Evolutionary conservation across 2,113 vertebrate species (phyloP), one percentile per base, ranked within the genome.

Genomic region (Synodontis membranacea): DNA sequence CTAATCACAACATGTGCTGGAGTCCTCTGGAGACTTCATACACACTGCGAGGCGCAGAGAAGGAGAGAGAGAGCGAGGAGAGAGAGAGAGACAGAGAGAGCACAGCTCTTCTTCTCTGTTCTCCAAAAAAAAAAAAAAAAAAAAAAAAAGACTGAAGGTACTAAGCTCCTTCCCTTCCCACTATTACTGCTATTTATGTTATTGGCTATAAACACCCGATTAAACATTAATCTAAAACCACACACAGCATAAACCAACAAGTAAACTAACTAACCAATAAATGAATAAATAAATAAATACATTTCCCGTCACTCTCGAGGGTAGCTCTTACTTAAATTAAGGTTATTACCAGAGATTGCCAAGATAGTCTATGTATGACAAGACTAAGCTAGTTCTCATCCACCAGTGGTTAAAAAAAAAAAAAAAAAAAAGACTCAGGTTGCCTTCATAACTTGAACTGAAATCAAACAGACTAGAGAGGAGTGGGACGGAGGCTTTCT

Each of bases 1-100:
- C 92, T 94, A 93, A 94, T 93, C 91, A 92, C 92, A 90, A 93
- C 93, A 90, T 92, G 91, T 91, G 92, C 90, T 94, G 92, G 76
- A 78, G 79, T 75, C 75, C 82, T 89, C 81, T 86, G 64, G 84
- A 83, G 84, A 86, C 64, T 89, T 86, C 80, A 78, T 28, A 84
- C 80, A 86, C 70, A 72, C 44, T 56, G 31, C 31, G 17, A 79
- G 48, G 14, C 9, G 76, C 75, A 54, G 39, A n/a, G n/a, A n/a
- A n/a, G n/a, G n/a, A n/a, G n/a, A n/a, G n/a, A n/a, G n/a, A n/a
- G n/a, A n/a, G n/a, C n/a, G n/a, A n/a, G n/a, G n/a, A n/a, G n/a
- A n/a, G n/a, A n/a, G n/a, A n/a, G n/a, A n/a, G n/a, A n/a, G n/a
- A n/a, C n/a, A n/a, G n/a, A 75, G 82, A 62, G 62, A 83, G 54